Conservation (phyloP, 2,797 vertebrate species). For the Rallus crepitans region DNA sequence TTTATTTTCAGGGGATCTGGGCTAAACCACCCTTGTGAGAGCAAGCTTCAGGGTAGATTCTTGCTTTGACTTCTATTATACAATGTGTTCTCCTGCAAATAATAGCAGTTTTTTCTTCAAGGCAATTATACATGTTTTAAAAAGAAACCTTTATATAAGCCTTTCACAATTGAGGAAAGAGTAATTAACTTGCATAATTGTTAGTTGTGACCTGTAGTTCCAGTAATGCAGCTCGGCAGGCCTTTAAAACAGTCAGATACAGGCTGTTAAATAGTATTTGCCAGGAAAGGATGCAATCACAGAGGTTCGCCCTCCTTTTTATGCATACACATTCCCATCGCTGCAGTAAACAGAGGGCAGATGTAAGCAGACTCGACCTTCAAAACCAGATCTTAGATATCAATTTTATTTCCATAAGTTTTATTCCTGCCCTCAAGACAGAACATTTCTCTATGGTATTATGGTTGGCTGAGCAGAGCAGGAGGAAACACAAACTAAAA, state of each 20-base stretch:
- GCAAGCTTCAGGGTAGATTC: not conserved
- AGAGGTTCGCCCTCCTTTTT: not conserved
- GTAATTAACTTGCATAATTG: slow-evolving; percentile 60
- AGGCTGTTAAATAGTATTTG: not conserved
- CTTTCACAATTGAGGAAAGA: slow-evolving; percentile 13
- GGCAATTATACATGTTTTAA: slow-evolving; percentile 48
- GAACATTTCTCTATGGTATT: not conserved
- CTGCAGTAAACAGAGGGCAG: not conserved
- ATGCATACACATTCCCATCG: not conserved
- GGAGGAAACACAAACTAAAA: not conserved
- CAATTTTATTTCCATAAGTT: slow-evolving; percentile 14
- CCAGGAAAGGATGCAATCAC: not conserved
- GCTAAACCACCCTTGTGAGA: not conserved
- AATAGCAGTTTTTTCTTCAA: slow-evolving; percentile 37
- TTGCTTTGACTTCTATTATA: slow-evolving; percentile 6
- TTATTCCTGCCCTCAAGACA: slow-evolving; percentile 17
- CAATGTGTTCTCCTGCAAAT: not conserved
- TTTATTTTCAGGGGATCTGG: not conserved
- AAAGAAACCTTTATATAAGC: slow-evolving; percentile 58
- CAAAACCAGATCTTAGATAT: not conserved
- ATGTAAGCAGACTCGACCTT: not conserved
- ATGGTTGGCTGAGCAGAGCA: not conserved
- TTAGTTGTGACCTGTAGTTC: slow-evolving; percentile 27
- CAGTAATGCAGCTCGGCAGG: not conserved
- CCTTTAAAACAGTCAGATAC: not conserved